These are phyloP conservation scores for Phalacrocorax carbo DNA, from an alignment of 2,113 vertebrate species.

Conservation along the genomic window DNA sequence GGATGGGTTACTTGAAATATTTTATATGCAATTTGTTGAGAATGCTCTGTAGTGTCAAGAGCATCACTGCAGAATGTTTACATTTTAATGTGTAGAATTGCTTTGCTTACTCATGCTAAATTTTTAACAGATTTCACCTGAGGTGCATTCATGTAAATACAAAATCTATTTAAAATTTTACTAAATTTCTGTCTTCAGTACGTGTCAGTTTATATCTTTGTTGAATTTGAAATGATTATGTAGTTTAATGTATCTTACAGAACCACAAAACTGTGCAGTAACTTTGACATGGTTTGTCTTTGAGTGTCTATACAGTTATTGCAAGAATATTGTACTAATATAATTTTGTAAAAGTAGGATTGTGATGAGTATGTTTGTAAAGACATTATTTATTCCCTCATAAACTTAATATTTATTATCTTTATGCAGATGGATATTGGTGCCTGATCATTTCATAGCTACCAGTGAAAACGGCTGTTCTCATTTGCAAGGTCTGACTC, in stretches of 20 bases:
- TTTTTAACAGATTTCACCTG: background rate
- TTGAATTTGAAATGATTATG: background rate
- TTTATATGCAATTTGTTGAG: background rate
- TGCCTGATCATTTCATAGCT: conserved; percentile 2
- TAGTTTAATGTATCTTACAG: background rate
- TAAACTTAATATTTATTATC: conserved; percentile 20
- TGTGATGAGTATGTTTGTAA: background rate
- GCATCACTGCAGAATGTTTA: background rate
- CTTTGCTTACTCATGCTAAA: background rate
- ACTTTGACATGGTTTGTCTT: background rate
- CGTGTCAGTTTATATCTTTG: background rate
- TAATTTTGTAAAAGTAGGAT: background rate
- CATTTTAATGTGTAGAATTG: background rate
- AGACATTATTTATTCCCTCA: background rate
- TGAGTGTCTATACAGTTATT: background rate
- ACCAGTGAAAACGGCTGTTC: background rate
- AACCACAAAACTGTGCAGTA: background rate
- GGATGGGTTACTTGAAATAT: background rate
- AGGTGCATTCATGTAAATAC: background rate
- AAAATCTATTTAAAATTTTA: background rate
- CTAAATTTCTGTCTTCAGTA: background rate
- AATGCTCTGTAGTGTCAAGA: background rate
- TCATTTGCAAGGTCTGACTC: background rate
- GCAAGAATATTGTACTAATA: background rate
- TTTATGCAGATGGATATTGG: background rate